phyloP scores from a whole-genome alignment of 2,113 vertebrate genomes.

The Kobus ellipsiprymnus region DNA sequence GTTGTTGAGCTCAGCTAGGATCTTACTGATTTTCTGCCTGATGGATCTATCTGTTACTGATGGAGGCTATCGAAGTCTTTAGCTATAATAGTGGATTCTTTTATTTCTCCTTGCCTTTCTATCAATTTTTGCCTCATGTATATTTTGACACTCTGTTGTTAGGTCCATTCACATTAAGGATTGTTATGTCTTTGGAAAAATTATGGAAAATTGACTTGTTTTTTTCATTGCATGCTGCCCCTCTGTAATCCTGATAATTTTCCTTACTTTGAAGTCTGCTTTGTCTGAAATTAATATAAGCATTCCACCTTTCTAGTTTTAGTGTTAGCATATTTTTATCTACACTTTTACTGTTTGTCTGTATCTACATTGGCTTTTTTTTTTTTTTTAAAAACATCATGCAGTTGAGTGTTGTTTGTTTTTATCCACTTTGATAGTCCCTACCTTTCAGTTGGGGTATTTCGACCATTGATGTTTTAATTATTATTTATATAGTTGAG shows the following conservation, averaged over 20 bases:
- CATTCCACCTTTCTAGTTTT: not conserved
- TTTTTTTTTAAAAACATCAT: not conserved
- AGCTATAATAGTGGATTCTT: not conserved
- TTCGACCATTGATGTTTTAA: not conserved
- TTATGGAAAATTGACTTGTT: not conserved
- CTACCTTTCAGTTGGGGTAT: not conserved
- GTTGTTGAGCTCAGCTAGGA: not conserved
- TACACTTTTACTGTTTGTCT: not conserved
- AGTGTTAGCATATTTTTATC: not conserved
- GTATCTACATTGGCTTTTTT: not conserved
- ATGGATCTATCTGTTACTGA: not conserved
- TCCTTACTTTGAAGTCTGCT: not conserved
- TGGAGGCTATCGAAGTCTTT: not conserved
- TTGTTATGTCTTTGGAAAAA: not conserved
- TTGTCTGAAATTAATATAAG: not conserved
- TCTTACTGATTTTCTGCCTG: not conserved
- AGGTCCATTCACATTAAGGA: not conserved
- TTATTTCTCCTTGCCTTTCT: not conserved
- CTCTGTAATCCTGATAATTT: not conserved
- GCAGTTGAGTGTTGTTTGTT: not conserved
- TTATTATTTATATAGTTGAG: not conserved
- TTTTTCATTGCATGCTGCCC: not conserved
- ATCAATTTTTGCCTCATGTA: not conserved
- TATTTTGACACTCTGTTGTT: not conserved
- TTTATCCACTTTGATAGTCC: not conserved